Evolutionary conservation across 2,888 invertebrate species (phyloP).

Genomic region (Athalia rosae): DNA sequence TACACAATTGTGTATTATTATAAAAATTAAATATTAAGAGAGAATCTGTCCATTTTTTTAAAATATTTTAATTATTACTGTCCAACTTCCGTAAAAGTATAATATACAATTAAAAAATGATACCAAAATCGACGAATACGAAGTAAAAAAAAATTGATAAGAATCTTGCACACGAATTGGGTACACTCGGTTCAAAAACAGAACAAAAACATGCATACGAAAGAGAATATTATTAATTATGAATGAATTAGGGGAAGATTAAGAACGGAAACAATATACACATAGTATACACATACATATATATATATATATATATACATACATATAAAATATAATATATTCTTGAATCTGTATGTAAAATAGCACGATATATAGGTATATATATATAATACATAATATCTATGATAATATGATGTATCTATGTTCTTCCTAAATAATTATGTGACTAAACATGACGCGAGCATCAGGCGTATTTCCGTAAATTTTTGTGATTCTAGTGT

Average conservation of each 20-base stretch:
- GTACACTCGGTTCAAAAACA: not conserved
- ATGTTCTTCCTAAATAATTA: conserved; percentile 42
- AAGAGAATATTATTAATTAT: not conserved
- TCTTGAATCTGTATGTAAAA: conserved; percentile 42
- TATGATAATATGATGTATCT: conserved; percentile 25
- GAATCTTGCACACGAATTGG: not conserved
- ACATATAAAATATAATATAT: conserved; percentile 20
- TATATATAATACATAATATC: not conserved
- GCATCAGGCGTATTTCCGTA: conserved; percentile 1
- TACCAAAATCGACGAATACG: not conserved
- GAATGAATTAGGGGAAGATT: not conserved
- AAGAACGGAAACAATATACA: conserved; percentile 17
- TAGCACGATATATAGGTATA: not conserved
- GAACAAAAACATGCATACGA: not conserved
- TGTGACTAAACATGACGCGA: not conserved
- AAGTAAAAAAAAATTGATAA: not conserved
- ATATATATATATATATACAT: conserved; percentile 21
- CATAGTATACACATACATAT: conserved; percentile 6
- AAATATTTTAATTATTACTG: conserved; percentile 35
- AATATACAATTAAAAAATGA: not conserved
- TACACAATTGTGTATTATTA: not conserved
- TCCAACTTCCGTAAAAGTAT: not conserved
- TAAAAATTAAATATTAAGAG: not conserved
- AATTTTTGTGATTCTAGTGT: conserved; percentile 37
- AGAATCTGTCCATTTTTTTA: conserved; percentile 44